Evolutionary conservation across 2,888 invertebrate species (phyloP).

Genomic region (Zaprionus obscuricornis): DNA sequence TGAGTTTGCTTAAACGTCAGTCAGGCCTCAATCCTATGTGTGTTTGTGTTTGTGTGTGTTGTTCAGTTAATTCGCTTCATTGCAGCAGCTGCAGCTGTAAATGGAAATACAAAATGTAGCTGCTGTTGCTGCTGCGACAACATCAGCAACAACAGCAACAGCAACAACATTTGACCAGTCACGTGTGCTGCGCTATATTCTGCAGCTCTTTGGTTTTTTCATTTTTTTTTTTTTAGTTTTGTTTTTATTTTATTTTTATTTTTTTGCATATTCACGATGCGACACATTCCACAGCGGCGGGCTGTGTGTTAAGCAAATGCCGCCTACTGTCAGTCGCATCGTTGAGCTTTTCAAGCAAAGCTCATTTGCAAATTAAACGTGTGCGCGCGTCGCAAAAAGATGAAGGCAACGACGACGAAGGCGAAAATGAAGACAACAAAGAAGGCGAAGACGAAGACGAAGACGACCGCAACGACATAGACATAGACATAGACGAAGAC

Average conservation of each 20-base stretch:
- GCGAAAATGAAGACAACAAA: too few relatives aligned
- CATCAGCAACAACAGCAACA: too few relatives aligned
- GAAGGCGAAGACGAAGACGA: background rate
- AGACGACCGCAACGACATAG: slow-evolving; percentile 5
- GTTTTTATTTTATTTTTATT: background rate
- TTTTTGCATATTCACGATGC: slow-evolving; percentile 16
- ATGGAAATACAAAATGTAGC: too few relatives aligned
- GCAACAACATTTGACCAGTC: slow-evolving; percentile 33
- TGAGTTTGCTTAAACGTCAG: slow-evolving; percentile 5
- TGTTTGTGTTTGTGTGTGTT: background rate
- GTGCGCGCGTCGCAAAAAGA: slow-evolving; percentile 30
- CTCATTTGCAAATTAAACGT: slow-evolving; percentile 75
- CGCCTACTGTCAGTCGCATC: slow-evolving; percentile 53
- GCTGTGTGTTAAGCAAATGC: slow-evolving; percentile 32
- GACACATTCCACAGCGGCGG: slow-evolving; percentile 39
- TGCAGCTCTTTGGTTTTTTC: background rate
- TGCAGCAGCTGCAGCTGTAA: background rate
- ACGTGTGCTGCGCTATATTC: slow-evolving; percentile 19
- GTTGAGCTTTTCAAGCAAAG: slow-evolving; percentile 50
- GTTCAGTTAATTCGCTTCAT: background rate
- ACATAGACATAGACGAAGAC: slow-evolving; percentile 15
- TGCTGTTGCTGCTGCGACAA: slow-evolving; percentile 2
- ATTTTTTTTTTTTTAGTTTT: background rate
- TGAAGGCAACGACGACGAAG: background rate
- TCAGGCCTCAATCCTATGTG: background rate